phyloP scores from a whole-genome alignment of 2,888 invertebrate genomes.

The Pseudococcus longispinus region DNA sequence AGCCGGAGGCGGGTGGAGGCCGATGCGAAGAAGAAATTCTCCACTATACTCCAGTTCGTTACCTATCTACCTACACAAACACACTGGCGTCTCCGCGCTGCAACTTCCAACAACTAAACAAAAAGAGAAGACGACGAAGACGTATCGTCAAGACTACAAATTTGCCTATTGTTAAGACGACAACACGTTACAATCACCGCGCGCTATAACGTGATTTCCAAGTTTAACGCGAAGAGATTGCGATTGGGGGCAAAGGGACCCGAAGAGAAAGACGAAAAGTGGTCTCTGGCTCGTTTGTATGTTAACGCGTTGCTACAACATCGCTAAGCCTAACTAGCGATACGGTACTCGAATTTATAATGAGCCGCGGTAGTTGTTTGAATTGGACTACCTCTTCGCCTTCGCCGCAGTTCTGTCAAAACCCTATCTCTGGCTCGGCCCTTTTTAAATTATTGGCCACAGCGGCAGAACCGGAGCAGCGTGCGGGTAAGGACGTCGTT shows the following conservation, averaged over 20 bases:
- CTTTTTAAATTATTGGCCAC: constrained; percentile 24
- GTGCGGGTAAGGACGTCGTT: background rate
- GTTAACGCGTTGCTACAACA: constrained; percentile 56
- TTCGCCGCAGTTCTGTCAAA: constrained; percentile 41
- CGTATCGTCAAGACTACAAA: constrained; percentile 54
- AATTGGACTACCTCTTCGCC: constrained; percentile 51
- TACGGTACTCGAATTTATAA: constrained; percentile 55
- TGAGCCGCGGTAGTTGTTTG: constrained; percentile 57
- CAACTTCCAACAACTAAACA: background rate
- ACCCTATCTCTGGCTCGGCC: constrained; percentile 27
- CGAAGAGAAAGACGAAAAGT: background rate
- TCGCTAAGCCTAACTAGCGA: constrained; percentile 56
- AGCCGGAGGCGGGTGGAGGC: background rate
- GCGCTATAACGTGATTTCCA: constrained; percentile 54
- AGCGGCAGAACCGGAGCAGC: background rate
- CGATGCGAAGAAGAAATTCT: background rate
- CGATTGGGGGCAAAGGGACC: background rate
- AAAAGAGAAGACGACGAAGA: constrained; percentile 36
- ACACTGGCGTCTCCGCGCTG: too few species aligned
- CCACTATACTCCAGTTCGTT: background rate
- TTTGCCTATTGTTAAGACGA: constrained; percentile 55
- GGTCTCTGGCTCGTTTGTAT: constrained; percentile 53
- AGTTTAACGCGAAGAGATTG: constrained; percentile 26
- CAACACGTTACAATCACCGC: constrained; percentile 52
- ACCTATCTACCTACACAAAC: background rate